A percentile compares a stretch with the other conserved stretches of the same genome.
These are phyloP conservation scores for Creontiades dilutus DNA, from an alignment of 2,888 invertebrate species.

Conservation along the genomic window DNA sequence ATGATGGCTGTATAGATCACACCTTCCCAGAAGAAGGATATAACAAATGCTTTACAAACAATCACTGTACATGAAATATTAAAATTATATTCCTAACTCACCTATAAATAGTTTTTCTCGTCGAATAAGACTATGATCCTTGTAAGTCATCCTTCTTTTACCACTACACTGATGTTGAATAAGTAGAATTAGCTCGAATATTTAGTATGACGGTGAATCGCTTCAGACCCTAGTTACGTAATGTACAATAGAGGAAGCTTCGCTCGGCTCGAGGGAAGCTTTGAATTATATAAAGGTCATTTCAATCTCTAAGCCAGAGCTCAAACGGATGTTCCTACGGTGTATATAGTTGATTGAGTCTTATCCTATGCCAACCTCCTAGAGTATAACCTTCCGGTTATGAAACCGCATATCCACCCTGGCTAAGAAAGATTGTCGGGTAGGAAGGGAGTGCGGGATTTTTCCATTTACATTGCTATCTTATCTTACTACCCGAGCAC, in stretches of 20 bases:
- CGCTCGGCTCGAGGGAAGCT: not conserved
- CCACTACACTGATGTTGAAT: not conserved
- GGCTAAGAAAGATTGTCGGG: not conserved
- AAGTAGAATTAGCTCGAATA: not conserved
- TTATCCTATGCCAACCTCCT: slow-evolving; percentile 9
- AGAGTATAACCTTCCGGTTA: not conserved
- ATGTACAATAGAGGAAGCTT: not conserved
- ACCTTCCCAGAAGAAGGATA: too few species aligned
- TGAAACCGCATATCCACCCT: not conserved
- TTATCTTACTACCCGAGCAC: not conserved
- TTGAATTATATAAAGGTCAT: slow-evolving; percentile 15
- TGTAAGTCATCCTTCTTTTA: not conserved
- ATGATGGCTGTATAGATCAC: too few species aligned
- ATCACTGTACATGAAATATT: too few species aligned
- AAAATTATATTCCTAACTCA: too few species aligned
- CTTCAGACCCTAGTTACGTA: not conserved
- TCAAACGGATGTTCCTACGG: not conserved
- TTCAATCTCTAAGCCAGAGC: not conserved
- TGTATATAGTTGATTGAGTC: not conserved
- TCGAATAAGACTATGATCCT: not conserved
- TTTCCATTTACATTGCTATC: slow-evolving; percentile 28
- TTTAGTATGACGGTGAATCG: not conserved
- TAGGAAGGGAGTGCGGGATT: not conserved
- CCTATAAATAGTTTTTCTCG: too few species aligned
- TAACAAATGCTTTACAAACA: too few species aligned